Conservation (phyloP, 2,888 invertebrate genomes). For the Cryptocephalus primarius region DNA sequence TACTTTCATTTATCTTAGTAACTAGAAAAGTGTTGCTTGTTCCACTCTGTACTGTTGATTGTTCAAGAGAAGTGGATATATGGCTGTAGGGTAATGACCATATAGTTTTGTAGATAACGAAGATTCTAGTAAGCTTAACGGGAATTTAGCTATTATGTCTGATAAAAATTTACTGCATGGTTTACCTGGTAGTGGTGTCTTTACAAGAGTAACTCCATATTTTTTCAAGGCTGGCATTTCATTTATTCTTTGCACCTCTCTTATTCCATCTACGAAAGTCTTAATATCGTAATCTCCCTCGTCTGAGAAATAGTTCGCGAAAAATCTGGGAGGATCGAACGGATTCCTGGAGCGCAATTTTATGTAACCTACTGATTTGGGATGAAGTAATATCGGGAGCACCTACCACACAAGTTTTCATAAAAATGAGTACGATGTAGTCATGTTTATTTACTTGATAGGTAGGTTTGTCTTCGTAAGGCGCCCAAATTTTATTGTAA, state of each 20-base stretch:
- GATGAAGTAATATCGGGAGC: slow-evolving; percentile 61
- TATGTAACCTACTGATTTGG: slow-evolving; percentile 56
- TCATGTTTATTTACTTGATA: slow-evolving; percentile 11
- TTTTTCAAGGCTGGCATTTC: slow-evolving; percentile 38
- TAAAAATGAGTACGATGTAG: no score
- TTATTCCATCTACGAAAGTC: slow-evolving; percentile 33
- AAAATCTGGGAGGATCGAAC: slow-evolving; percentile 55
- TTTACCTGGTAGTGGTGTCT: slow-evolving; percentile 15
- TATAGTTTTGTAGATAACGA: no score
- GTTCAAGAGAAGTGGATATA: no score
- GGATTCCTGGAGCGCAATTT: slow-evolving; percentile 59
- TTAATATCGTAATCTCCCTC: slow-evolving; percentile 41
- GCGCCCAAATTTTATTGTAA: slow-evolving; percentile 45
- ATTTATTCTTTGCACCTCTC: slow-evolving; percentile 41
- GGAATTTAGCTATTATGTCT: no score
- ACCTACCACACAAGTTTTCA: slow-evolving; percentile 10
- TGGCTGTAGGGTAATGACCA: no score
- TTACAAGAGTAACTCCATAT: slow-evolving; percentile 10
- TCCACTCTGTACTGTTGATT: no score
- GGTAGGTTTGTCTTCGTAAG: slow-evolving; percentile 36
- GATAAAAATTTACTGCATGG: not conserved
- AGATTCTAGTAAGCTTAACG: no score
- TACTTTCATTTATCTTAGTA: no score
- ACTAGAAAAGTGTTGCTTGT: no score
- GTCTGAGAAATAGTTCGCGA: slow-evolving; percentile 70